Evolutionary conservation across 2,113 vertebrate genomes (phyloP).

Genomic region (Verasper variegatus): DNA sequence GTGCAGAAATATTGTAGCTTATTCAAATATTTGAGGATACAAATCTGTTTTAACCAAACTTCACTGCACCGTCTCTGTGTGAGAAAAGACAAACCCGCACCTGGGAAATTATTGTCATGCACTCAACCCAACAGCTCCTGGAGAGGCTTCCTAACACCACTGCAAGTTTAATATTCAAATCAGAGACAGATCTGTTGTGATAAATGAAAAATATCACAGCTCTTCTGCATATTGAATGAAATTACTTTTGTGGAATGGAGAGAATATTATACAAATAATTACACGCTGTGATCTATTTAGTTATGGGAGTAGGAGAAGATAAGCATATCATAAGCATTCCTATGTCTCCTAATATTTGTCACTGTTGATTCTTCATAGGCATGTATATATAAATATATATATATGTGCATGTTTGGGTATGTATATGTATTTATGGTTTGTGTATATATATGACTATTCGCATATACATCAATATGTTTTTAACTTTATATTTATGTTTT

Average conservation of each 20-base stretch:
- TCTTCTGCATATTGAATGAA: neutral
- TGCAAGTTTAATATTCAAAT: conserved; percentile 19
- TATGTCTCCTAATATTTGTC: no score
- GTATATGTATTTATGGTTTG: no score
- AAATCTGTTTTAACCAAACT: conserved; percentile 1
- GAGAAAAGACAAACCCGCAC: neutral
- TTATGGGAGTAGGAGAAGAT: neutral
- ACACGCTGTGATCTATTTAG: neutral
- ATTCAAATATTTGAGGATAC: conserved; percentile 1
- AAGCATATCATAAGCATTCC: no score
- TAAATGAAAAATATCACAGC: neutral
- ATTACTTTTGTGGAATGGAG: conserved; percentile 3
- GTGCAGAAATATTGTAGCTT: neutral
- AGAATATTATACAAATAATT: conserved; percentile 1
- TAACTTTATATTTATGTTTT: no score
- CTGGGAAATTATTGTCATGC: neutral
- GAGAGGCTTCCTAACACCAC: neutral
- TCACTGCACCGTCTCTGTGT: neutral
- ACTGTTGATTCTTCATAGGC: no score
- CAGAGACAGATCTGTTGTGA: neutral
- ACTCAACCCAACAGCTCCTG: neutral
- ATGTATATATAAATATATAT: no score
- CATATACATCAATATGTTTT: no score
- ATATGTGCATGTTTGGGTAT: no score
- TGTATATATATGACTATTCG: no score